Base-by-base conservation (phyloP, 2,797 vertebrate genomes). In the Bufotes viridis region DNA sequence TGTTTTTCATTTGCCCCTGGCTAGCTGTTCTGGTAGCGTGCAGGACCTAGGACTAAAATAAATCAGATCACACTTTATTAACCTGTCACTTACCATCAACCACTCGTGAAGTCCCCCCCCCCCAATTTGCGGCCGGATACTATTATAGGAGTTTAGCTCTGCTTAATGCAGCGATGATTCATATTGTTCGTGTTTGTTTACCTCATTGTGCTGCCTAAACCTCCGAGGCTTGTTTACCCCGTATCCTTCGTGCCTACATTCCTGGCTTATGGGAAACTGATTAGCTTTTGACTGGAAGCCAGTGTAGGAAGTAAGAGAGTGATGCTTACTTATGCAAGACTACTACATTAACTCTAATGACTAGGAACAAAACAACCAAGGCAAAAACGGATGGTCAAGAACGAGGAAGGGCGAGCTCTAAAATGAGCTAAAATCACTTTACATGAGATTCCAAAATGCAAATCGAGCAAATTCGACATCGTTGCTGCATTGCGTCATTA, bases 231-330 rank as follows among this genome's bases (percentile, higher is more conserved):
- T 88, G 75, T 88, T 88, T 84, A 88, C 75, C 67, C 78, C 75
- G n/a, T 70, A 78, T 69, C 42, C 7, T 75, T 88, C 78, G 22
- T 70, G 26, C 61, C 42, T 69, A 79, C 85, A 72, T 81, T 76
- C 65, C 61, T 49, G 74, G 29, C 81, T 83, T 88, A 88, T 65
- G 87, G 75, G 53, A 79, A 87, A 82, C 75, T 84, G 81, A 80
- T 84, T 70, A 70, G 76, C 65, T 7, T 84, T 79, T 84, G 74
- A 88, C 81, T 78, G 74, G 63, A 88, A 88, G 87, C 87, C 87
- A 84, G 76, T 72, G n/a, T 58, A 69, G 61, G 82, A 88, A 84
- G 65, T 84, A 72, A 60, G 60, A 70, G 67, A 84, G 81, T 57
- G 53, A 78, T 69, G 49, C 60, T 82, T 61, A 72, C 70, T 87